Evolutionary conservation across 2,888 invertebrate genomes (phyloP).

Genomic region (Noctua comes): DNA sequence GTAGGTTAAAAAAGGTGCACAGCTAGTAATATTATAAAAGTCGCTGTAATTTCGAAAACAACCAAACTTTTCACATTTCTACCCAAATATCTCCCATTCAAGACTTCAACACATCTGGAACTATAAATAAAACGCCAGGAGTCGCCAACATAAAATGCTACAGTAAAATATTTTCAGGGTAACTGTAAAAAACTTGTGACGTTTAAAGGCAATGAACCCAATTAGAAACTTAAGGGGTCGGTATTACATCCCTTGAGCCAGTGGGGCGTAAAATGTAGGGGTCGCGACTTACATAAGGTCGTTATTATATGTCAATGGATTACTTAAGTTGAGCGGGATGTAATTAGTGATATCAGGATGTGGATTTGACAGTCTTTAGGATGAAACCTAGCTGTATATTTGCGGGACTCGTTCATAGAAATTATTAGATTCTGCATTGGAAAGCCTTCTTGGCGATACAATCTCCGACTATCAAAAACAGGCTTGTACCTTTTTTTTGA

Average conservation of each 20-base stretch:
- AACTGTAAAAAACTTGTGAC: conserved; percentile 70
- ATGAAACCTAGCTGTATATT: not conserved
- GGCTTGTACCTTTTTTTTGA: too few relatives aligned
- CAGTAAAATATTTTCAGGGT: conserved; percentile 62
- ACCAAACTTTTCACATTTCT: not conserved
- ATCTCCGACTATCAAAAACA: not conserved
- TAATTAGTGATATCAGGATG: conserved; percentile 42
- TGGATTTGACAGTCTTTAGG: not conserved
- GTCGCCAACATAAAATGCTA: conserved; percentile 51
- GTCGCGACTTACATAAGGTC: conserved; percentile 62
- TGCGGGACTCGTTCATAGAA: not conserved
- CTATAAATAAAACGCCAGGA: conserved; percentile 33
- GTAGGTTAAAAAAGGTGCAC: too few relatives aligned
- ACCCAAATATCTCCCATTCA: not conserved
- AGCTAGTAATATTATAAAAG: not conserved
- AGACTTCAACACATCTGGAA: conserved; percentile 1
- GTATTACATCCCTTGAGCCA: conserved; percentile 66
- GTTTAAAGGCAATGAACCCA: conserved; percentile 75
- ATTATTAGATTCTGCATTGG: not conserved
- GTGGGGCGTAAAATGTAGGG: conserved; percentile 70
- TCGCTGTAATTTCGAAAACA: not conserved
- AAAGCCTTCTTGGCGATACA: not conserved
- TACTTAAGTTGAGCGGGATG: conserved; percentile 52
- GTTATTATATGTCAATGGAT: conserved; percentile 66
- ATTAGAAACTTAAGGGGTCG: conserved; percentile 76